Conservation (phyloP, 2,888 invertebrate species). For the Caenorhabditis sp. region DNA sequence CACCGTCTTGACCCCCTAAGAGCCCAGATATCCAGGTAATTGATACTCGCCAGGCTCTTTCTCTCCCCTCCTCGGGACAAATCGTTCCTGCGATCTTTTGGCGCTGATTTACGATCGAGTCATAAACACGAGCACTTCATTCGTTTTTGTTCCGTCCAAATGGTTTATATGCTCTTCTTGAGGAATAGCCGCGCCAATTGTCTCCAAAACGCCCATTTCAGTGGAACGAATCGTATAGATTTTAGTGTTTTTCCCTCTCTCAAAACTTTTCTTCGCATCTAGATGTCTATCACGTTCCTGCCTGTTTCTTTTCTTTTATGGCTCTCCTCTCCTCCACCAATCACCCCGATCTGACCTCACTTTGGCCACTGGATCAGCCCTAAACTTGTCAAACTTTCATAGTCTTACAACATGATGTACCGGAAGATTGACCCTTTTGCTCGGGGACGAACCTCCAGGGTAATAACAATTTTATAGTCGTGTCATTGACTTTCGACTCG, state of each 20-base stretch:
- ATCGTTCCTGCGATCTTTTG: neutral
- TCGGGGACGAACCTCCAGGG: slow-evolving; percentile 13
- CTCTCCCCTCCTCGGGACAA: neutral
- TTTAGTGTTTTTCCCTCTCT: slow-evolving; percentile 15
- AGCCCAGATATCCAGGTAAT: slow-evolving; percentile 32
- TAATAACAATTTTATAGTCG: slow-evolving; percentile 53
- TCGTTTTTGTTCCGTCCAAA: neutral
- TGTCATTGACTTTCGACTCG: slow-evolving; percentile 31
- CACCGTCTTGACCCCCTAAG: slow-evolving; percentile 30
- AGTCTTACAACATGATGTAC: neutral
- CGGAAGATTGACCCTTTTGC: neutral
- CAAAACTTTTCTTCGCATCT: neutral
- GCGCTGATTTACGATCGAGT: slow-evolving; percentile 24
- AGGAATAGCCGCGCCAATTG: slow-evolving; percentile 27
- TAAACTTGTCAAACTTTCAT: slow-evolving; percentile 39
- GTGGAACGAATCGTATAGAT: slow-evolving; percentile 36
- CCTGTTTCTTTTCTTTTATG: slow-evolving; percentile 6
- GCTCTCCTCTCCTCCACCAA: neutral
- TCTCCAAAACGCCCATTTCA: slow-evolving; percentile 4
- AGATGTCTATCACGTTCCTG: neutral
- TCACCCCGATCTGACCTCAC: neutral
- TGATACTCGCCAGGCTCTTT: slow-evolving; percentile 5
- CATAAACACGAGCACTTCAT: slow-evolving; percentile 10
- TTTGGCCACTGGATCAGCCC: slow-evolving; percentile 11
- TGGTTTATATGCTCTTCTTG: slow-evolving; percentile 15